A percentile compares a stretch with the other conserved stretches of the same genome.
phyloP scores from a whole-genome alignment of 1,140 invertebrate genomes.

The Oscheius sp. region DNA sequence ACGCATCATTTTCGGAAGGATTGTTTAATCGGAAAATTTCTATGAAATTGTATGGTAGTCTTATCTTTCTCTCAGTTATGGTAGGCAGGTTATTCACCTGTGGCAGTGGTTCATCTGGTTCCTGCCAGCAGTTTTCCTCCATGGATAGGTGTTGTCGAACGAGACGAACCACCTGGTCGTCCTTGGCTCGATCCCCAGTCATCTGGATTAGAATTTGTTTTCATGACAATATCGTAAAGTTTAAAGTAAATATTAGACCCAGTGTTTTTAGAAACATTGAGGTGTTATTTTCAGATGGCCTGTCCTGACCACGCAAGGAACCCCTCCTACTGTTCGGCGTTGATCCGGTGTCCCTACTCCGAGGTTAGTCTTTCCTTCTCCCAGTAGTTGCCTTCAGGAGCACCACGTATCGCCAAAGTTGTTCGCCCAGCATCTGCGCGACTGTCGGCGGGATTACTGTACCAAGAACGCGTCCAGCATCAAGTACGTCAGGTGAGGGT shows the following conservation, averaged over 20 bases:
- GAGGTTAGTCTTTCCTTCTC: too few species aligned
- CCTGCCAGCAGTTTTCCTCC: background rate
- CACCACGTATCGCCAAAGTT: background rate
- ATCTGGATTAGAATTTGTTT: background rate
- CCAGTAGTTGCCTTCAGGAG: too few species aligned
- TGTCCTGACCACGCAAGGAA: background rate
- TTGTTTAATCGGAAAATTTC: too few species aligned
- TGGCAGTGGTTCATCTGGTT: background rate
- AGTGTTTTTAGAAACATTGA: too few species aligned
- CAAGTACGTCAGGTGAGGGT: background rate
- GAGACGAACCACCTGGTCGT: background rate
- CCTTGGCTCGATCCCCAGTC: background rate
- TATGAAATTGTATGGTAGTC: too few species aligned
- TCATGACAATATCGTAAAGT: background rate
- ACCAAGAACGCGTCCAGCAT: background rate
- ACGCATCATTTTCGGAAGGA: background rate
- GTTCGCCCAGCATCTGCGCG: background rate
- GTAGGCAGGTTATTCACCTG: background rate
- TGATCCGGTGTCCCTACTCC: background rate
- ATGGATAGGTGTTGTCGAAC: background rate
- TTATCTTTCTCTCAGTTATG: too few species aligned
- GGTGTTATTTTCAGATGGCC: slow-evolving; percentile 2
- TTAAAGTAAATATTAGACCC: background rate
- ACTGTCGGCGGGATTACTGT: background rate
- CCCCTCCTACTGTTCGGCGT: background rate